Evolutionary conservation across 2,888 invertebrate species (phyloP).

Genomic region (Coenonympha arcania): DNA sequence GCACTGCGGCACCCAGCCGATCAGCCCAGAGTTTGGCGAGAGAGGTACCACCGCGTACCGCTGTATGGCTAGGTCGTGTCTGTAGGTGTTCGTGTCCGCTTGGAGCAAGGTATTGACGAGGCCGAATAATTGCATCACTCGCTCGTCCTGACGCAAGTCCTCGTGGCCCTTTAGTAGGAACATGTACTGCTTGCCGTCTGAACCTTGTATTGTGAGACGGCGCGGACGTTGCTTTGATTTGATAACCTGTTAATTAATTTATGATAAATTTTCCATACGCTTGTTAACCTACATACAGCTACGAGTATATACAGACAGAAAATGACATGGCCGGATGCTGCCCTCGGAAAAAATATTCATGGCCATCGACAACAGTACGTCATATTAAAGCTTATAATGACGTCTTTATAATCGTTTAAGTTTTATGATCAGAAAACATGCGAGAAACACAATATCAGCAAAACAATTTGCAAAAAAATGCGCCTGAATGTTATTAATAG

Average conservation of each 20-base stretch:
- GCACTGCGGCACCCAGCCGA: conserved; percentile 99
- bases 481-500: no score
- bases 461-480: no score
- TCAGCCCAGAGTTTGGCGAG: conserved; percentile 97
- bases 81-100: conserved; percentile 95
- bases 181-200: conserved; percentile 98
- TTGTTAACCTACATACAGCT: no score
- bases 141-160: conserved; percentile 97
- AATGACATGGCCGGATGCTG: no score
- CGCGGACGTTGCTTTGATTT: conserved; percentile 98
- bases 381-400: no score
- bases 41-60: conserved; percentile 98
- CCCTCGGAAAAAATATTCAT: no score
- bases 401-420: no score
- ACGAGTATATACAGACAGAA: no score
- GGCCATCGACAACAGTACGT: no score
- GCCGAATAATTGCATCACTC: conserved; percentile 98
- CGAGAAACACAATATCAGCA: no score
- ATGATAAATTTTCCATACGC: no score
- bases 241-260: conserved; percentile 79
- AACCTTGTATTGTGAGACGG: conserved; percentile 92
- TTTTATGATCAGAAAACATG: no score
- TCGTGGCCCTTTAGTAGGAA: conserved; percentile 99
- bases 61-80: conserved; percentile 85
- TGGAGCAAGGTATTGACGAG: conserved; percentile 95